Percentiles rank a stretch among this genome's conserved stretches.
Conservation (phyloP, 2,113 vertebrate genomes). For the Serilophus lunatus region DNA sequence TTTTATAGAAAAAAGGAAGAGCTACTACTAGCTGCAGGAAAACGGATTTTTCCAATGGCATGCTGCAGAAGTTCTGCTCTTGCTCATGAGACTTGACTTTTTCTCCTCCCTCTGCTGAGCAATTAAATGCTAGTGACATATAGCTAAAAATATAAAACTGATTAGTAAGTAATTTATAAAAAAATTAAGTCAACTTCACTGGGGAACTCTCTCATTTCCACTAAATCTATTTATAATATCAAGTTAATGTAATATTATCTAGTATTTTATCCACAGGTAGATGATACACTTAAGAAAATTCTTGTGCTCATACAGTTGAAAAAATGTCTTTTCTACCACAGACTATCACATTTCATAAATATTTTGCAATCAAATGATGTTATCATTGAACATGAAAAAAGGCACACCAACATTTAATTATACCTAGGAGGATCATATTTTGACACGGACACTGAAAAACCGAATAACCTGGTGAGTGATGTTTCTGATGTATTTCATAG, state of each 20-base stretch:
- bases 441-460: not conserved
- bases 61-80: not conserved
- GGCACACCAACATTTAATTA: not conserved
- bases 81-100: not conserved
- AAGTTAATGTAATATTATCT: not conserved
- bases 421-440: not conserved
- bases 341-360: not conserved
- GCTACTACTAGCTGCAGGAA: not conserved
- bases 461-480: accelerated
- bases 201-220: not conserved
- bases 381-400: not conserved
- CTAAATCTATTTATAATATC: not conserved
- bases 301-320: not conserved
- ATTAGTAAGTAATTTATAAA: slow-evolving; percentile 40
- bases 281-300: not conserved
- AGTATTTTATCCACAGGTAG: not conserved
- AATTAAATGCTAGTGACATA: slow-evolving; percentile 8
- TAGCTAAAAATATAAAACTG: slow-evolving; percentile 54
- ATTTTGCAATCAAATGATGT: not conserved
- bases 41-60: not conserved
- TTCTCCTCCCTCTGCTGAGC: not conserved
- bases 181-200: slow-evolving; percentile 23
- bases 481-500: not conserved
- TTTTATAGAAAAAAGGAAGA: slow-evolving; percentile 4
- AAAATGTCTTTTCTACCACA: not conserved